Evolutionary conservation across 2,888 invertebrate species (phyloP), one percentile per base, ranked within the genome.

Genomic region (Syritta pipiens): DNA sequence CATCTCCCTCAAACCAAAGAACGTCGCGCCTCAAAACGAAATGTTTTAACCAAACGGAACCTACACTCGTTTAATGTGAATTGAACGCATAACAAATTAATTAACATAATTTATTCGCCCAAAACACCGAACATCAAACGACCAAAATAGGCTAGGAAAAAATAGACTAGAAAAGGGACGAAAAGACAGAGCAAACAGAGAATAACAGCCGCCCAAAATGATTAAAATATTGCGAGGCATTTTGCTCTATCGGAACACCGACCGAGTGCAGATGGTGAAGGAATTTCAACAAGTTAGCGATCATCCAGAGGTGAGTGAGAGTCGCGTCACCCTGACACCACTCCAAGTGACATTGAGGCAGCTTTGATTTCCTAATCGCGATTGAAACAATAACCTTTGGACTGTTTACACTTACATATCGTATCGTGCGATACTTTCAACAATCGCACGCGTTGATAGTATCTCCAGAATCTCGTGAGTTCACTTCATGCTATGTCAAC

Each of bases 221-320:
- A 96, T 97, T 85, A 92, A 94, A 89, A 95, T 97, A 87, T 89
- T 97, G 83, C 92, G 94, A 86, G 97, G 97, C 55, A 94, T 97
- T 60, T 96, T 97, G 93, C 92, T 94, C 85, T 98, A 97, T 88
- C 92, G 97, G 74, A 92, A 93, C 79, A 92, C 94, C 65, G 94
- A 95, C 82, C 92, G 95, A 82, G 93, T 94, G 75, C 93, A 92
- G 85, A 96, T 97, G 96, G 95, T 98, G 26, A 93, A 96, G 89
- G 97, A 98, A 89, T 98, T 98, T 89, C 91, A 95, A 88, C 91
- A 93, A 91, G 96, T 98, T 83, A 92, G 93, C 87, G 94, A 97
- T 90, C 93, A 96, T 90, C 97, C 97, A 17, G 86, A 88, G 86
- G 89, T 89, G 75, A 85, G 85, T 59, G 35, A 60, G 30, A 44